These are phyloP conservation scores for Schizaphis graminum DNA, from an alignment of 2,888 invertebrate species.

Conservation along the genomic window DNA sequence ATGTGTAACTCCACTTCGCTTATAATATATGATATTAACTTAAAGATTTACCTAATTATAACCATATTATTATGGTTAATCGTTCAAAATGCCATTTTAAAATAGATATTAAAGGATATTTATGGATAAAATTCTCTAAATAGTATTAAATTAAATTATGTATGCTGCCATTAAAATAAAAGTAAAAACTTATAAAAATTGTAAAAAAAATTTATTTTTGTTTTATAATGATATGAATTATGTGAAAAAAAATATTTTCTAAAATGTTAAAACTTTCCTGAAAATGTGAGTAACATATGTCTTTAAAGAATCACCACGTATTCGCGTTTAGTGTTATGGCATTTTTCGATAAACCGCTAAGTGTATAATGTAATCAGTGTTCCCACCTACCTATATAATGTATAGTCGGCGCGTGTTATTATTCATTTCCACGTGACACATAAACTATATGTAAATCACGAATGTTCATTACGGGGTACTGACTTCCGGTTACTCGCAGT, in stretches of 20 bases:
- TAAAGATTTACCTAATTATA: background rate
- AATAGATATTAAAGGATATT: background rate
- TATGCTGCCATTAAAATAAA: background rate
- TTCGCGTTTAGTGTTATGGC: background rate
- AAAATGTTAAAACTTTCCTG: background rate
- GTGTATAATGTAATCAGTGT: background rate
- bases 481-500: constrained; percentile 17
- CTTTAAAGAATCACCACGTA: background rate
- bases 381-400: background rate
- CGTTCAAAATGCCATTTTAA: no score
- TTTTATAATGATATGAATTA: background rate
- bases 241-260: background rate
- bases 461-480: background rate
- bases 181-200: background rate
- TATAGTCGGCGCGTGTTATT: background rate
- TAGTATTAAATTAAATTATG: background rate
- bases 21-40: no score
- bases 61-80: no score
- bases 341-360: constrained; percentile 34
- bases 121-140: no score
- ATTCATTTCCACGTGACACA: constrained; percentile 36
- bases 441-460: constrained; percentile 31
- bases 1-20: no score
- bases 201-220: constrained; percentile 28
- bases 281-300: background rate